Evolutionary conservation across 1,140 invertebrate genomes (phyloP).

Genomic region (Anastrepha ludens): DNA sequence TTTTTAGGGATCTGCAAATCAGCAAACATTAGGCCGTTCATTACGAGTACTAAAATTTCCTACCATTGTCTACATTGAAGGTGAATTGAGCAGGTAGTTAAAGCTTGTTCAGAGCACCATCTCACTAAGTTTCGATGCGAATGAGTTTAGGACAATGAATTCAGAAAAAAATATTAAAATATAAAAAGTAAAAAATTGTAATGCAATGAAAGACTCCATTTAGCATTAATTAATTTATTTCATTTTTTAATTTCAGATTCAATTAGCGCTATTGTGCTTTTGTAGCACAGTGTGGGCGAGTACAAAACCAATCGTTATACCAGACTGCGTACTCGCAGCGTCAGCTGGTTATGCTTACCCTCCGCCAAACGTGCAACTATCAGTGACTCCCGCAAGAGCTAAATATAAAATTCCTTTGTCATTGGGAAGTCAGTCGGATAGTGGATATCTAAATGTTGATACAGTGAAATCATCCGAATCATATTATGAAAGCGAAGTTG

Average conservation of each 20-base stretch:
- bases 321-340: constrained; percentile 66
- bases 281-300: constrained; percentile 61
- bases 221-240: neutral
- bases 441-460: constrained; percentile 48
- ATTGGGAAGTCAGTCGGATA: constrained; percentile 60
- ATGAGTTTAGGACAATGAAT: no score
- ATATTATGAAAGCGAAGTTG: neutral
- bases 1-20: no score
- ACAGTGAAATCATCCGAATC: neutral
- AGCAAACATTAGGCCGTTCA: no score
- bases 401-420: constrained; percentile 66
- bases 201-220: no score
- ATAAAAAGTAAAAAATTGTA: no score
- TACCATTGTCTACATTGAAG: no score
- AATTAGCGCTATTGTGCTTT: constrained; percentile 58
- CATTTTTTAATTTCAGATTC: constrained; percentile 52
- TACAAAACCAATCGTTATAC: constrained; percentile 62
- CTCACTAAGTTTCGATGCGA: no score
- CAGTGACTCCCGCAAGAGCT: constrained; percentile 65
- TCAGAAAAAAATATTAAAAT: no score
- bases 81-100: no score
- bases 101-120: no score
- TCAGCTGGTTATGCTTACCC: constrained; percentile 63
- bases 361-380: constrained; percentile 68
- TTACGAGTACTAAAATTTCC: no score